Evolutionary conservation across 2,888 invertebrate species (phyloP).

Genomic region (Amblyteles armatorius): DNA sequence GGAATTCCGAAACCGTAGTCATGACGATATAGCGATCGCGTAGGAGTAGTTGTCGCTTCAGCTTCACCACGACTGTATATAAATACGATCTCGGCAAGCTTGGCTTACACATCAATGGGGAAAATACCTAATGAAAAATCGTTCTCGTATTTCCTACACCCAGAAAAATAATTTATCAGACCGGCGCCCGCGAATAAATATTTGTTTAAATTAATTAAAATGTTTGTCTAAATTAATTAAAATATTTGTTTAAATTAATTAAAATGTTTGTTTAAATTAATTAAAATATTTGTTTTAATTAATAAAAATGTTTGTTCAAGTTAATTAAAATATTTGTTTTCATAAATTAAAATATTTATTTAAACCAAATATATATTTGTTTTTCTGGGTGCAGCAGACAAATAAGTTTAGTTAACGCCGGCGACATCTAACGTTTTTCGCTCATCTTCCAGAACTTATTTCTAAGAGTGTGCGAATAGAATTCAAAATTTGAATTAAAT

Average conservation of each 20-base stretch:
- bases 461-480: not conserved
- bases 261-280: no score
- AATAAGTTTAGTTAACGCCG: not conserved
- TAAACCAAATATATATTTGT: no score
- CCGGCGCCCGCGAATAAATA: no score
- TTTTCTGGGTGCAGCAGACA: not conserved
- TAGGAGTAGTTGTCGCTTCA: constrained; percentile 42
- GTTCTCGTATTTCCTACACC: not conserved
- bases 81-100: constrained; percentile 47
- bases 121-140: not conserved
- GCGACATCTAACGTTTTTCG: constrained; percentile 8
- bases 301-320: no score
- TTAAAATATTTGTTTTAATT: no score
- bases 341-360: no score
- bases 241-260: no score
- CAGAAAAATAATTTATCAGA: no score
- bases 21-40: constrained; percentile 34
- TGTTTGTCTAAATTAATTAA: no score
- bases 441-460: constrained; percentile 11
- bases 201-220: no score
- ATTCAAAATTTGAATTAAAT: no score
- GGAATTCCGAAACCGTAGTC: not conserved
- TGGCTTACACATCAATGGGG: not conserved
- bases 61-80: constrained; percentile 64
- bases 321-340: no score